Evolutionary conservation across 2,797 vertebrate genomes (phyloP).

Genomic region (Sparus aurata): DNA sequence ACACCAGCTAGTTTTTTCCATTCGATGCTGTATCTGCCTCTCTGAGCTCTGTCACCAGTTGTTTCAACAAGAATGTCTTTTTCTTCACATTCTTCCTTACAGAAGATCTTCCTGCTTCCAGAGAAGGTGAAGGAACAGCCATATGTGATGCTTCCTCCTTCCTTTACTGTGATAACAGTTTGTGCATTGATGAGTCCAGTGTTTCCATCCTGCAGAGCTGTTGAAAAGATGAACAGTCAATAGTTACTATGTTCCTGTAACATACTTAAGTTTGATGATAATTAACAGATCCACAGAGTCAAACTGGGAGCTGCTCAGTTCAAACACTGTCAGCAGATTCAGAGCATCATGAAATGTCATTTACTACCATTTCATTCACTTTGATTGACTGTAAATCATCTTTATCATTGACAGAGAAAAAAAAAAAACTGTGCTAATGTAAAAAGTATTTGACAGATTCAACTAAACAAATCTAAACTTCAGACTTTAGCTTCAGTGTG

Average conservation of each 20-base stretch:
- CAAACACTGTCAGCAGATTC: too few species aligned
- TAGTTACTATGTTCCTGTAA: not conserved
- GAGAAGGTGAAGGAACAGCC: rapidly evolving
- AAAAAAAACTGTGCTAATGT: not conserved
- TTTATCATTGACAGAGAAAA: too few species aligned
- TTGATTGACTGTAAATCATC: too few species aligned
- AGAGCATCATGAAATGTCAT: too few species aligned
- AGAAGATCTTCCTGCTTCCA: constrained; percentile 1
- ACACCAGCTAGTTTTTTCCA: too few species aligned
- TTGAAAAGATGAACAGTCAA: not conserved
- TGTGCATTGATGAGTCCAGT: not conserved
- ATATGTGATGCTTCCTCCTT: constrained; percentile 44
- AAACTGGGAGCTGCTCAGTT: too few species aligned
- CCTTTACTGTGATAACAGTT: rapidly evolving
- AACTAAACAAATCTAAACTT: too few species aligned
- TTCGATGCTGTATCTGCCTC: constrained; percentile 38
- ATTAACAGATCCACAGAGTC: not conserved
- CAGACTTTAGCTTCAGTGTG: too few species aligned
- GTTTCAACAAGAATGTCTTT: constrained; percentile 33
- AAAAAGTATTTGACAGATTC: too few species aligned
- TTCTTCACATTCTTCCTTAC: constrained; percentile 8
- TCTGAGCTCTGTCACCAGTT: rapidly evolving
- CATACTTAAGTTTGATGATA: not conserved
- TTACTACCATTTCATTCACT: too few species aligned
- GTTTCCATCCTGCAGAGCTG: constrained; percentile 7